Conservation (phyloP, 2,888 invertebrate genomes). For the Calameuta filiformis region DNA sequence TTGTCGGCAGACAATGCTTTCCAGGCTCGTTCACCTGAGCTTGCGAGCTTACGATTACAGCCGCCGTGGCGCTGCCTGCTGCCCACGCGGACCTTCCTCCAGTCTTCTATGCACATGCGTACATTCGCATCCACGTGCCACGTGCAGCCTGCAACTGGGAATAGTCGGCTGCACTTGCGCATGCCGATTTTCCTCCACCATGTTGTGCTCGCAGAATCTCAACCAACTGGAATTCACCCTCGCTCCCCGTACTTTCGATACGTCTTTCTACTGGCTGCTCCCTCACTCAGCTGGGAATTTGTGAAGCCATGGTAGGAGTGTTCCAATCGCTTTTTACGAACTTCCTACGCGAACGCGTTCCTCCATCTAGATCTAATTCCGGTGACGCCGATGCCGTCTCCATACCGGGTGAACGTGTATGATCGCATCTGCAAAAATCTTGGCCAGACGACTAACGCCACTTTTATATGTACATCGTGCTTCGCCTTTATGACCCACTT, state of each 20-base stretch:
- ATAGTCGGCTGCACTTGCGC: not conserved
- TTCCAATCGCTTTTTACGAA: conserved; percentile 25
- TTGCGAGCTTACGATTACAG: not conserved
- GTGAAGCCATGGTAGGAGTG: not conserved
- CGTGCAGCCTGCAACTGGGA: not conserved
- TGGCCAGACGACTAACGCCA: not conserved
- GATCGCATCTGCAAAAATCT: conserved; percentile 31
- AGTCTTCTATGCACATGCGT: not conserved
- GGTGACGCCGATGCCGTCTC: conserved; percentile 12
- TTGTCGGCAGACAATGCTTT: not conserved
- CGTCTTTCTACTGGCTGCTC: not conserved
- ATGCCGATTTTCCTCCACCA: not conserved
- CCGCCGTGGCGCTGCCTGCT: not conserved
- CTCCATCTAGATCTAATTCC: conserved; percentile 35
- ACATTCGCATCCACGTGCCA: not conserved
- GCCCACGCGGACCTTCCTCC: not conserved
- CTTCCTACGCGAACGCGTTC: conserved; percentile 30
- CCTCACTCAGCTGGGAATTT: not conserved
- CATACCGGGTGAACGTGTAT: conserved; percentile 15
- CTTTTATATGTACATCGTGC: not conserved
- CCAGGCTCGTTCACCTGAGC: not conserved
- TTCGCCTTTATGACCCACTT: not conserved
- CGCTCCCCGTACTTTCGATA: not conserved
- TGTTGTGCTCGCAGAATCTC: not conserved
- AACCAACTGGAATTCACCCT: not conserved